These are phyloP conservation scores for Microcaecilia unicolor DNA, from an alignment of 2,797 vertebrate species.

Conservation along the genomic window DNA sequence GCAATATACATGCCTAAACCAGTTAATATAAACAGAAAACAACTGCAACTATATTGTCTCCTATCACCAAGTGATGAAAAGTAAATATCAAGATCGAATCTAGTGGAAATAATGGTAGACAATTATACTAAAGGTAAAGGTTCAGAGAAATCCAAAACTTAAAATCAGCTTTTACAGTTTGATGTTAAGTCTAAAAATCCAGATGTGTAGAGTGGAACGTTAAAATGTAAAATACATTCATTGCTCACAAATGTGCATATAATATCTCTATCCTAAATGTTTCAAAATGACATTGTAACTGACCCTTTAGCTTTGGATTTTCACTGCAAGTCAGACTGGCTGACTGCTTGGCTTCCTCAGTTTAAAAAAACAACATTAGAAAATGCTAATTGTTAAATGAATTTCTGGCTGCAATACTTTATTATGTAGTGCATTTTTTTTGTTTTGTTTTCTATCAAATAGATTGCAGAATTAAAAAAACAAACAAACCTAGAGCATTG, in stretches of 20 bases:
- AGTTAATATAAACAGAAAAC: too few relatives aligned
- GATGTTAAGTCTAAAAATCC: too few relatives aligned
- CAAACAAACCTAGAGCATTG: too few relatives aligned
- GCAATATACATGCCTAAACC: too few relatives aligned
- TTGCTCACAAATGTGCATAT: conserved; percentile 33
- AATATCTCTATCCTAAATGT: conserved; percentile 27
- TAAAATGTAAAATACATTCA: conserved; percentile 31
- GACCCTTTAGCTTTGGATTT: conserved; percentile 44
- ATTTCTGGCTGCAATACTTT: conserved; percentile 35
- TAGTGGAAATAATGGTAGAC: too few relatives aligned
- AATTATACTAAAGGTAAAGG: too few relatives aligned
- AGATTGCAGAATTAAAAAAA: background rate
- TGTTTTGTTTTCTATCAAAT: conserved; percentile 15
- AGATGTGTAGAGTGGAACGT: conserved; percentile 14
- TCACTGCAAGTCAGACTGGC: conserved; percentile 41
- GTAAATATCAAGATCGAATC: too few relatives aligned
- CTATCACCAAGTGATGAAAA: too few relatives aligned
- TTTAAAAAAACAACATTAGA: conserved; percentile 42
- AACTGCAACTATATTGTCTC: too few relatives aligned
- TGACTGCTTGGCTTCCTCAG: conserved; percentile 41
- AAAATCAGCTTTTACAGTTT: too few relatives aligned
- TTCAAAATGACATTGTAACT: conserved; percentile 37
- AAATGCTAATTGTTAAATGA: conserved; percentile 50
- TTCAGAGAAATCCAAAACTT: too few relatives aligned
- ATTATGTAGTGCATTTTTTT: conserved; percentile 14